phyloP scores from a whole-genome alignment of 2,888 invertebrate genomes.

The Nomada ruficornis region DNA sequence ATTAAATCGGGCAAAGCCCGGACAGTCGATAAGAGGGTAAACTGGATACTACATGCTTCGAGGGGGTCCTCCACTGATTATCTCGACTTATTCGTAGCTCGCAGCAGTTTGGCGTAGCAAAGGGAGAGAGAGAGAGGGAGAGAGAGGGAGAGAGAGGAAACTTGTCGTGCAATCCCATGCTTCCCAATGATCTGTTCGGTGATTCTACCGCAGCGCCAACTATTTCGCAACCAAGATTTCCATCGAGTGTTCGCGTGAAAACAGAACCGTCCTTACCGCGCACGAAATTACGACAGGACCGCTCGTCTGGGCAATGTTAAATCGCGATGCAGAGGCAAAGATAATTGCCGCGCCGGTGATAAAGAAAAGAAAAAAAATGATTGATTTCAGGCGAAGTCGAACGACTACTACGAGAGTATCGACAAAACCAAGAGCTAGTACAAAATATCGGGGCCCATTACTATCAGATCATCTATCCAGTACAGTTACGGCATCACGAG shows the following conservation, averaged over 20 bases:
- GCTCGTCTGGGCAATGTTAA: background rate
- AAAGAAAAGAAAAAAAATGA: conserved; percentile 38
- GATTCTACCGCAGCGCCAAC: no score
- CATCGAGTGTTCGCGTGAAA: no score
- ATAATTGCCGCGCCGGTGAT: conserved; percentile 5
- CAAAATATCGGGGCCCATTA: conserved; percentile 95
- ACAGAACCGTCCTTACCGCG: background rate
- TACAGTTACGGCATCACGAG: conserved; percentile 96
- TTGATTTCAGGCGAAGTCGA: conserved; percentile 93
- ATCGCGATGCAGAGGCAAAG: conserved; percentile 3
- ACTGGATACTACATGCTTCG: conserved; percentile 59
- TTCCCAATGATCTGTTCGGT: no score
- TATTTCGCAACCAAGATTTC: no score
- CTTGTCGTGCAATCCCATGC: no score
- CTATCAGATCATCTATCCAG: conserved; percentile 97
- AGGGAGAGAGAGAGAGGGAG: no score
- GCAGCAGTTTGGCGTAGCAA: background rate
- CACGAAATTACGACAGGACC: background rate
- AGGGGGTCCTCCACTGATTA: conserved; percentile 61
- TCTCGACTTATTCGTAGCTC: conserved; percentile 62
- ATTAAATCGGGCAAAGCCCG: conserved; percentile 59
- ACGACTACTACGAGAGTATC: conserved; percentile 94
- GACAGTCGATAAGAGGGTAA: conserved; percentile 65
- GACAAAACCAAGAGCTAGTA: conserved; percentile 96
- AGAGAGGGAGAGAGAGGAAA: no score